Base-by-base conservation (phyloP, 2,888 invertebrate species). In the Candidula unifasciata region DNA sequence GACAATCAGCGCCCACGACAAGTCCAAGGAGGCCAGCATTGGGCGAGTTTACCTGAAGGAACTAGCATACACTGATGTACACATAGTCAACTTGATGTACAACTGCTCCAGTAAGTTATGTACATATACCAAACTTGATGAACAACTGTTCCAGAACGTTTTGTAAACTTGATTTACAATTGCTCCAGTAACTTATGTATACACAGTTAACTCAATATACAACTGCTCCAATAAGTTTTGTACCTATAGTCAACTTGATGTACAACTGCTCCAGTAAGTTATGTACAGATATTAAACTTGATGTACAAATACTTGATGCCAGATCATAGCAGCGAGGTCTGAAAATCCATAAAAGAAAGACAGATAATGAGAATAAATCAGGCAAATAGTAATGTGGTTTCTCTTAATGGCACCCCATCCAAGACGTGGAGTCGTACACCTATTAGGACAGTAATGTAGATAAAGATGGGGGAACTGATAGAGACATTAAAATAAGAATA, bases 31-130 rank as follows among this genome's bases (percentile, higher is more conserved):
- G 68, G 84, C 86, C 10, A 83, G 81, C 30, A 92, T 92, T 54
- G 92, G 92, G 3, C 85, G 88, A 64, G 92, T 92, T 0, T 92
- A 89, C 80, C 86, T 87, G 66, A 92, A 92, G 84, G 91, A 92
- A 71, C 85, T 92, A 68, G 85, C 91, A 0, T 91, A 91, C 82
- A 88, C 88, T 68, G 92, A 92, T 82, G 90, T 92, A 16, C 89
- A 91, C 68, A 88, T 89, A 21, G 90, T 92, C 24, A 92, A 91
- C 86, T 84, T 89, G 6, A 91, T 92, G 91, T 92, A 92, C 82
- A 87, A 89, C 16, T 92, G 92, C 80, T 87, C 87, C 78, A 90
- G 92, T 92, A 88, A 85, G 89, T 35, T 44, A 13, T 82, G 90
- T 92, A 16, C 89, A 91, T 68, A 88, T 89, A 21, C 90, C 91